Evolutionary conservation across 1,140 invertebrate genomes (phyloP).

Genomic region (Bombus pascuorum): DNA sequence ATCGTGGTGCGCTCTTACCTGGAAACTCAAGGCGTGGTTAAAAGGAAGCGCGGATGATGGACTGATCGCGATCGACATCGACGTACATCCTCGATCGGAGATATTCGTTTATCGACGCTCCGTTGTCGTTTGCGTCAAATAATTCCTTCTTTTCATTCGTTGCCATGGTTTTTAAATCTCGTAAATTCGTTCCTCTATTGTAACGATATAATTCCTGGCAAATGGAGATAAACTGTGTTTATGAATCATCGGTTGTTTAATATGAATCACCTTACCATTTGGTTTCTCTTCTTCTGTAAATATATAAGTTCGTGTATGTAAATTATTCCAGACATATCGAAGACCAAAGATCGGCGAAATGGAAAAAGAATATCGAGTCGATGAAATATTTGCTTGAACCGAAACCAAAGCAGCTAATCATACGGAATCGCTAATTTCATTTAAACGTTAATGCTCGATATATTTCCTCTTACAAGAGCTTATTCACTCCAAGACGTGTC

Average conservation of each 20-base stretch:
- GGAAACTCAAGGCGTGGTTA: slow-evolving; percentile 60
- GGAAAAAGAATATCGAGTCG: background rate
- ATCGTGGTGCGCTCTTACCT: slow-evolving; percentile 48
- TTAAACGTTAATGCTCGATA: background rate
- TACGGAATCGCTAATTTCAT: background rate
- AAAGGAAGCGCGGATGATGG: slow-evolving; percentile 23
- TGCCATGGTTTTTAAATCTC: background rate
- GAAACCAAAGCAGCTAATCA: background rate
- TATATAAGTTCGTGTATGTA: background rate
- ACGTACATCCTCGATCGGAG: slow-evolving; percentile 27
- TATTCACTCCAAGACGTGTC: background rate
- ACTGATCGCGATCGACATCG: slow-evolving; percentile 46
- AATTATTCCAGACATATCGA: background rate
- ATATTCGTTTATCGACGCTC: slow-evolving; percentile 9
- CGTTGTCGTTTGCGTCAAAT: slow-evolving; percentile 12
- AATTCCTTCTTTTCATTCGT: background rate
- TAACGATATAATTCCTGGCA: background rate
- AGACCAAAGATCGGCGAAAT: too few relatives aligned
- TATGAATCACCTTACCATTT: background rate
- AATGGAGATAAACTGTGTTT: background rate
- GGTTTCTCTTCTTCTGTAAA: too few relatives aligned
- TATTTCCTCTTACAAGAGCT: background rate
- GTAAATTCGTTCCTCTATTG: background rate
- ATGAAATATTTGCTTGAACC: too few relatives aligned
- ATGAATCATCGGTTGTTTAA: background rate